Evolutionary conservation across 2,888 invertebrate species (phyloP).

Genomic region (Apotomis turbidana): DNA sequence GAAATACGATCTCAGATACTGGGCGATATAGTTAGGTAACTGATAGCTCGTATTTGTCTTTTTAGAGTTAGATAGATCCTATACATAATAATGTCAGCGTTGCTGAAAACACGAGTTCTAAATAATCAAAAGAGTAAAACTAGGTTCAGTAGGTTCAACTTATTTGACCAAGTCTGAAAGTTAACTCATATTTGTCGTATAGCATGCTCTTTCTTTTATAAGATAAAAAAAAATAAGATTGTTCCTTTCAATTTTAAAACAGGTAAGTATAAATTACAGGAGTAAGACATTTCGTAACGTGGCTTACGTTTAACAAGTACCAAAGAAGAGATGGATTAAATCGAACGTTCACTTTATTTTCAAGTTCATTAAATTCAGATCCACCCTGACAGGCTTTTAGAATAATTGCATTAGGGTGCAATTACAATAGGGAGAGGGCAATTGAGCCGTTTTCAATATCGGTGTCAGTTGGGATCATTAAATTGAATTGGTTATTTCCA

Average conservation of each 20-base stretch:
- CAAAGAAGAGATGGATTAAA: slow-evolving; percentile 63
- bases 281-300: slow-evolving; percentile 44
- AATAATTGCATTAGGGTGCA: slow-evolving; percentile 76
- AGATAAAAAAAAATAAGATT: no score
- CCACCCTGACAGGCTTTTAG: slow-evolving; percentile 78
- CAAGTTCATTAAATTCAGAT: slow-evolving; percentile 78
- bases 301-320: slow-evolving; percentile 49
- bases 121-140: no score
- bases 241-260: neutral
- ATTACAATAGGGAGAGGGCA: slow-evolving; percentile 63
- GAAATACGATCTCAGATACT: no score
- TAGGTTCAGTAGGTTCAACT: no score
- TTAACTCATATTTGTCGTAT: no score
- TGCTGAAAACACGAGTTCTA: no score
- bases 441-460: slow-evolving; percentile 38
- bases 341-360: slow-evolving; percentile 74
- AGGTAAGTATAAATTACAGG: slow-evolving; percentile 1
- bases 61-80: no score
- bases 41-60: no score
- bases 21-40: no score
- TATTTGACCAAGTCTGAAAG: no score
- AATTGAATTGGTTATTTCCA: slow-evolving; percentile 33
- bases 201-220: no score
- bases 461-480: slow-evolving; percentile 21
- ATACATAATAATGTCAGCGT: no score